Evolutionary conservation across 2,888 invertebrate genomes (phyloP).

Genomic region (Aleiodes alternator): DNA sequence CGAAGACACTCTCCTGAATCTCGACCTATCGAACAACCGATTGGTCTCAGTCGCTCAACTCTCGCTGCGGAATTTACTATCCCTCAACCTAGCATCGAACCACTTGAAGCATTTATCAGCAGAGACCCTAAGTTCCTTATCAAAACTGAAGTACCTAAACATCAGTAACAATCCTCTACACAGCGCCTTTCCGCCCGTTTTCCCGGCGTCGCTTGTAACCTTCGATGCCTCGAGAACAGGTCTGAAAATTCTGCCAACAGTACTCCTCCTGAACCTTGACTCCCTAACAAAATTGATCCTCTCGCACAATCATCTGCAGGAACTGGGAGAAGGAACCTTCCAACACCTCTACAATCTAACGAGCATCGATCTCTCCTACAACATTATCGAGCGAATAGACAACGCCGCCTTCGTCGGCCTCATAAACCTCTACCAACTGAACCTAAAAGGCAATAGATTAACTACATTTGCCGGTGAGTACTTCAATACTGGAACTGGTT

Average conservation of each 20-base stretch:
- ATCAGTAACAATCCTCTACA: conserved; percentile 86
- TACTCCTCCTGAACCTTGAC: conserved; percentile 82
- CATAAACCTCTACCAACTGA: conserved; percentile 84
- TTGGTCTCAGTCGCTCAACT: conserved; percentile 82
- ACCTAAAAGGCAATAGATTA: conserved; percentile 86
- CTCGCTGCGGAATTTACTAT: conserved; percentile 81
- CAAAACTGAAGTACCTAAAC: conserved; percentile 84
- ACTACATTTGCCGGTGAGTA: conserved; percentile 89
- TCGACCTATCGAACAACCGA: conserved; percentile 86
- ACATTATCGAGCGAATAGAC: conserved; percentile 85
- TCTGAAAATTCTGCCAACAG: conserved; percentile 84
- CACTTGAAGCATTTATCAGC: conserved; percentile 84
- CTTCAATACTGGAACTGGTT: conserved; percentile 88
- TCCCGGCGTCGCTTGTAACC: conserved; percentile 77
- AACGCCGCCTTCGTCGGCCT: conserved; percentile 87
- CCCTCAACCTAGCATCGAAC: conserved; percentile 88
- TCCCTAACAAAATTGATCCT: conserved; percentile 83
- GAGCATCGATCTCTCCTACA: conserved; percentile 86
- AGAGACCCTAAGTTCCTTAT: conserved; percentile 82
- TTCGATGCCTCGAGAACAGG: conserved; percentile 87
- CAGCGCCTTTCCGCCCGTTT: conserved; percentile 80
- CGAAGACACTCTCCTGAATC: conserved; percentile 83
- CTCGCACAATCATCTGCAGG: conserved; percentile 83
- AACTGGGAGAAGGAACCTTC: conserved; percentile 87
- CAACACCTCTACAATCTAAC: conserved; percentile 86